A percentile compares a stretch with the other conserved stretches of the same genome.
Conservation (phyloP, 2,113 vertebrate genomes). For the Pituophis catenifer region DNA sequence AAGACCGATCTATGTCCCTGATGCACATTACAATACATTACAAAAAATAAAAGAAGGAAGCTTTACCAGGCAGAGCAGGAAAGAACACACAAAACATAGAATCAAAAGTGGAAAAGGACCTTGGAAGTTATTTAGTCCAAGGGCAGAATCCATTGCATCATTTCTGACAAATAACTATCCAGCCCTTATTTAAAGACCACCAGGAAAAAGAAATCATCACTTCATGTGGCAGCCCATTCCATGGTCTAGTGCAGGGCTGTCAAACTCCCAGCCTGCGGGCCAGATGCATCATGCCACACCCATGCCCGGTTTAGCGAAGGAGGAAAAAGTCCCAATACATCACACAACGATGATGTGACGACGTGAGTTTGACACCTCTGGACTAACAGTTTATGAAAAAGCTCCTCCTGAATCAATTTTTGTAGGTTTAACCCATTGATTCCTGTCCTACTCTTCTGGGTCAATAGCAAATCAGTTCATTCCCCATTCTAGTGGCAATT, state of each 20-base stretch:
- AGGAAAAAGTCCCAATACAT: too few relatives aligned
- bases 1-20: not conserved
- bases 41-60: not conserved
- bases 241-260: not conserved
- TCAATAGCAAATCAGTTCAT: not conserved
- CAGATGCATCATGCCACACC: too few relatives aligned
- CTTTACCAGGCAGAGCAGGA: not conserved
- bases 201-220: not conserved
- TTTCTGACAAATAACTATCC: not conserved
- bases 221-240: not conserved
- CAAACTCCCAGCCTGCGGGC: accelerated
- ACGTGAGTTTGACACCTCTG: too few relatives aligned
- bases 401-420: not conserved
- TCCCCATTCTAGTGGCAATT: not conserved
- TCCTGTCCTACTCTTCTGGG: not conserved
- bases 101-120: not conserved
- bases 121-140: not conserved
- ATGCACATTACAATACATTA: not conserved
- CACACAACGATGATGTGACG: accelerated
- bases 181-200: not conserved
- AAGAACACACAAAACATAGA: not conserved
- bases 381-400: not conserved
- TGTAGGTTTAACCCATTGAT: not conserved
- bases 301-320: too few relatives aligned
- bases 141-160: not conserved